These are phyloP conservation scores for Nomada fucata DNA, from an alignment of 2,888 invertebrate species.

Conservation along the genomic window DNA sequence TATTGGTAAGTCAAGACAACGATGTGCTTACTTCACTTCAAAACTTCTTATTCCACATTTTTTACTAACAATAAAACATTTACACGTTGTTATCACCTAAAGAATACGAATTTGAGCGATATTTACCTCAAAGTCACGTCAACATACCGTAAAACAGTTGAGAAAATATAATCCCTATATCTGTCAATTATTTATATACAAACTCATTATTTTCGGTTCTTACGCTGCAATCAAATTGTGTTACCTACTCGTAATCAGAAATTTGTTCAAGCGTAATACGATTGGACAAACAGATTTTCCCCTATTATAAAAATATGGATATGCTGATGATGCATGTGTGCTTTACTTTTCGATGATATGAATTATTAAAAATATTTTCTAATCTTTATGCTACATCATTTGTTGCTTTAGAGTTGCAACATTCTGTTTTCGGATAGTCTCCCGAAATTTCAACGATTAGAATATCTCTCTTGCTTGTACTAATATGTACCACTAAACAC, in stretches of 20 bases:
- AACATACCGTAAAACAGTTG: background rate
- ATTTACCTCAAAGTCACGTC: background rate
- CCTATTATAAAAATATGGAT: slow-evolving; percentile 27
- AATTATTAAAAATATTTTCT: slow-evolving; percentile 13
- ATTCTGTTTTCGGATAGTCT: background rate
- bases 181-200: slow-evolving; percentile 29
- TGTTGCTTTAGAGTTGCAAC: slow-evolving; percentile 10
- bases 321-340: slow-evolving; percentile 16
- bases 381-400: background rate
- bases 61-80: background rate
- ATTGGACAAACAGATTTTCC: slow-evolving; percentile 1
- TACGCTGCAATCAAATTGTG: slow-evolving; percentile 23
- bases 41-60: background rate
- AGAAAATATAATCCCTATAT: background rate
- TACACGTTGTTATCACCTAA: background rate
- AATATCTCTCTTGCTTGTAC: background rate
- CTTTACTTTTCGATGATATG: slow-evolving; percentile 33
- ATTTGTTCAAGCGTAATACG: slow-evolving; percentile 17
- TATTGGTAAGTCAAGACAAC: background rate
- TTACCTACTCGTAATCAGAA: slow-evolving; percentile 20
- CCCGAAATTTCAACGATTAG: slow-evolving; percentile 18
- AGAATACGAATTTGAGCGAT: slow-evolving; percentile 11
- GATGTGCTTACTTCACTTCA: background rate
- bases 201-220: slow-evolving; percentile 12
- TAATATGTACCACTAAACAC: background rate